Conservation (phyloP, 2,888 invertebrate species). For the Aphodius sticticus region DNA sequence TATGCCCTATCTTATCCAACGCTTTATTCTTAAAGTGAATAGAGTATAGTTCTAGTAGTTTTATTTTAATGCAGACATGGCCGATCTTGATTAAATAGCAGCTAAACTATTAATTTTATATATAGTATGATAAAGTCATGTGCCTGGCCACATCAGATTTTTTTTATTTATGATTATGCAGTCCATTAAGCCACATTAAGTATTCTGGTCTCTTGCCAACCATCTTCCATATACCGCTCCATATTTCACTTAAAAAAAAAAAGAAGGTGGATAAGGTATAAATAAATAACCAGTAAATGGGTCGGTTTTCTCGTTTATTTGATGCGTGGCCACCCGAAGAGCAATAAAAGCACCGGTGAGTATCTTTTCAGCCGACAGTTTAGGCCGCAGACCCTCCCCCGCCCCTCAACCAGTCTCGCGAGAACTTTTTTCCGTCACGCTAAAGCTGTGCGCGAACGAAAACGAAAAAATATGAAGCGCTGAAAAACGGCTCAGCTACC, state of each 20-base stretch:
- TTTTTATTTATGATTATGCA: not conserved
- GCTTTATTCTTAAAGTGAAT: too few relatives aligned
- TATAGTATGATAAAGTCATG: too few relatives aligned
- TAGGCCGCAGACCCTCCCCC: not conserved
- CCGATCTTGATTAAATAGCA: too few relatives aligned
- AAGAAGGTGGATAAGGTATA: not conserved
- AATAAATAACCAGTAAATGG: not conserved
- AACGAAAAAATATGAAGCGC: not conserved
- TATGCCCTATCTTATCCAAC: too few relatives aligned
- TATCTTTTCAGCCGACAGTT: not conserved
- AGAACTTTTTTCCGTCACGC: not conserved
- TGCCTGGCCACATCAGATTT: too few relatives aligned
- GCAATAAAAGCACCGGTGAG: not conserved
- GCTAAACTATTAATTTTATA: too few relatives aligned
- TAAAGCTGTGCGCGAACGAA: not conserved
- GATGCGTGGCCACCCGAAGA: not conserved
- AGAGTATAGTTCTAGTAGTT: too few relatives aligned
- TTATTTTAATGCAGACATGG: too few relatives aligned
- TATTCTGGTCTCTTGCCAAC: not conserved
- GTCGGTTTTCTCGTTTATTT: not conserved
- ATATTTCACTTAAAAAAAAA: not conserved
- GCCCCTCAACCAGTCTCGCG: not conserved
- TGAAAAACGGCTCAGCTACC: not conserved
- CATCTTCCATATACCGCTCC: not conserved
- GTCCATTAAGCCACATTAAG: not conserved